Percentiles rank a stretch among this genome's conserved stretches.
These are phyloP conservation scores for Epinephelus awoara DNA, from an alignment of 2,797 vertebrate species.

Conservation along the genomic window DNA sequence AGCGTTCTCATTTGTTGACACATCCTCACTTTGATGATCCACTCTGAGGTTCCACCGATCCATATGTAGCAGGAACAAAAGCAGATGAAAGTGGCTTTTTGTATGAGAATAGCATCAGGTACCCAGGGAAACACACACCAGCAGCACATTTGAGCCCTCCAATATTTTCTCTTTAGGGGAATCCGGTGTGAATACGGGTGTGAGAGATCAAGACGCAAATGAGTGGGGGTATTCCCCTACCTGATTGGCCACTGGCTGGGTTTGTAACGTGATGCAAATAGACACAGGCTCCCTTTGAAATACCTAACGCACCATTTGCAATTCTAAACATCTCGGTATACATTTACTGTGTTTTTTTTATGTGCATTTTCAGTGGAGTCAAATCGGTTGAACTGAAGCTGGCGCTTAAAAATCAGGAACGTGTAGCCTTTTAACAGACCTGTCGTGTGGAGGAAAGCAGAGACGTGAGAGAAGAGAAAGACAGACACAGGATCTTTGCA, in stretches of 20 bases:
- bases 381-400: constrained; percentile 33
- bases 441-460: neutral
- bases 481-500: constrained; percentile 23
- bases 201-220: constrained; percentile 42
- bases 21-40: constrained; percentile 56
- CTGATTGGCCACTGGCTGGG: constrained; percentile 74
- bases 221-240: constrained; percentile 66
- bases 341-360: constrained; percentile 25
- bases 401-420: constrained; percentile 16
- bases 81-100: constrained; percentile 73
- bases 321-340: constrained; percentile 79
- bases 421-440: constrained; percentile 12
- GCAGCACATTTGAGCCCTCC: constrained; percentile 59
- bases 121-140: constrained; percentile 66
- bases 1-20: constrained; percentile 48
- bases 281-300: constrained; percentile 78
- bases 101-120: constrained; percentile 62
- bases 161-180: constrained; percentile 76
- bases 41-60: constrained; percentile 45
- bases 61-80: constrained; percentile 46
- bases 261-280: constrained; percentile 81
- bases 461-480: neutral
- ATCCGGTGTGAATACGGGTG: constrained; percentile 45
- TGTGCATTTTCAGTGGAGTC: constrained; percentile 26
- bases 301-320: constrained; percentile 78